Evolutionary conservation across 2,113 vertebrate genomes (phyloP).

Genomic region (Takifugu flavidus): DNA sequence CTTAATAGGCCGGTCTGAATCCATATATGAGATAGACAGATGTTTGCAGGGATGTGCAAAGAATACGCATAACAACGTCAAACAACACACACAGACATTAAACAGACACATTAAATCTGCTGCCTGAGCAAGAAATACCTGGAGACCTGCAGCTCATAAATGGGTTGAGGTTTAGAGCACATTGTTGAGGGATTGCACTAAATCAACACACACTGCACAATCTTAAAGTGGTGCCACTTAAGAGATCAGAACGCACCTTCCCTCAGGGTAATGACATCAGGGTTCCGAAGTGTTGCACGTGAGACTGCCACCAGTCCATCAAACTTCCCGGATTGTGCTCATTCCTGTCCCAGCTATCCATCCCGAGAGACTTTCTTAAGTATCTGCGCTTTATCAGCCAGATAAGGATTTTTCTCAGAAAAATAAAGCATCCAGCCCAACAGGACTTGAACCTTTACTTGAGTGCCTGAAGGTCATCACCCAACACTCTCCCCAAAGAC

Average conservation of each 20-base stretch:
- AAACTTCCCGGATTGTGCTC: constrained; percentile 9
- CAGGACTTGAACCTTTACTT: constrained; percentile 35
- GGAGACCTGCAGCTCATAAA: constrained; percentile 35
- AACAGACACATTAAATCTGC: constrained; percentile 7
- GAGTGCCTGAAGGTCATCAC: background rate
- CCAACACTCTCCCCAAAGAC: constrained; percentile 2
- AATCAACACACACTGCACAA: constrained; percentile 49
- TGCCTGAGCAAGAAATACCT: constrained; percentile 4
- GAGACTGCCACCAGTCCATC: constrained; percentile 5
- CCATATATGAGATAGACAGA: constrained; percentile 18
- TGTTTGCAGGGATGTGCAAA: constrained; percentile 12
- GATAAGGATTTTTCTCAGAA: too few relatives aligned
- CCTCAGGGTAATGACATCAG: constrained; percentile 23
- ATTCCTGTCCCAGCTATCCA: constrained; percentile 7
- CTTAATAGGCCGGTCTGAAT: constrained; percentile 33
- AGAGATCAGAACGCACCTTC: constrained; percentile 17
- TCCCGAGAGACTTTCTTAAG: background rate
- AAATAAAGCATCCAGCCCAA: background rate
- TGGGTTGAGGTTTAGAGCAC: constrained; percentile 30
- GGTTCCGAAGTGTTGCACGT: constrained; percentile 20
- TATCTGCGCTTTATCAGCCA: background rate
- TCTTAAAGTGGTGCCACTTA: constrained; percentile 57
- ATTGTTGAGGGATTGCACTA: constrained; percentile 59
- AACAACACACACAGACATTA: background rate
- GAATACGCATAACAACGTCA: constrained; percentile 14